A percentile compares a stretch with the other conserved stretches of the same genome.
These are phyloP conservation scores for Chelonus formosanus DNA, from an alignment of 2,888 invertebrate species.

Conservation along the genomic window DNA sequence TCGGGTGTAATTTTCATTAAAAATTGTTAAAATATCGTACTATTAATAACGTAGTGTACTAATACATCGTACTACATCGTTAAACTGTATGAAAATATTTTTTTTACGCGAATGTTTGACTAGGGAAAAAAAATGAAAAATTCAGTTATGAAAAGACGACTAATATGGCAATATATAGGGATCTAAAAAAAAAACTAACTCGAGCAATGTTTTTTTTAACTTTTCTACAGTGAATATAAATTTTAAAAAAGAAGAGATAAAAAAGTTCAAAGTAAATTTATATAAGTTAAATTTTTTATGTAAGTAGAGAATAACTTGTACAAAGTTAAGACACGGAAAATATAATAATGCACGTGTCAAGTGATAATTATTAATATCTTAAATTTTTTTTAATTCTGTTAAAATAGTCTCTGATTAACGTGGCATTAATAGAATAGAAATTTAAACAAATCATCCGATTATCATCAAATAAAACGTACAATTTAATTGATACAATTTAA, in stretches of 20 bases:
- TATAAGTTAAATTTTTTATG: conserved; percentile 43
- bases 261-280: conserved; percentile 45
- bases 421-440: neutral
- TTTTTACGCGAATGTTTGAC: conserved; percentile 44
- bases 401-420: conserved; percentile 5
- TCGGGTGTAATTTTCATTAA: no score
- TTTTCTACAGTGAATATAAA: conserved; percentile 36
- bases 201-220: conserved; percentile 42
- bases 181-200: conserved; percentile 17
- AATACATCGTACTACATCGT: conserved; percentile 31
- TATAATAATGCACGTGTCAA: conserved; percentile 32
- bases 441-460: no score
- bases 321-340: conserved; percentile 29
- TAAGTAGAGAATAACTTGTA: conserved; percentile 38
- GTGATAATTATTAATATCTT: conserved; percentile 37
- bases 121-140: conserved; percentile 16
- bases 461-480: no score
- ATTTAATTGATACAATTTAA: no score
- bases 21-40: conserved; percentile 28
- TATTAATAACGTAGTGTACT: conserved; percentile 28
- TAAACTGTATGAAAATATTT: conserved; percentile 44
- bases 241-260: conserved; percentile 25
- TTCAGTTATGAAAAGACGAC: neutral
- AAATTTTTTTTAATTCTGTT: no score
- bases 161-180: conserved; percentile 42